Percentiles rank a stretch among this genome's conserved stretches.
These are phyloP conservation scores for Oxyteleia sp. DNA, from an alignment of 2,888 invertebrate species.

Conservation along the genomic window DNA sequence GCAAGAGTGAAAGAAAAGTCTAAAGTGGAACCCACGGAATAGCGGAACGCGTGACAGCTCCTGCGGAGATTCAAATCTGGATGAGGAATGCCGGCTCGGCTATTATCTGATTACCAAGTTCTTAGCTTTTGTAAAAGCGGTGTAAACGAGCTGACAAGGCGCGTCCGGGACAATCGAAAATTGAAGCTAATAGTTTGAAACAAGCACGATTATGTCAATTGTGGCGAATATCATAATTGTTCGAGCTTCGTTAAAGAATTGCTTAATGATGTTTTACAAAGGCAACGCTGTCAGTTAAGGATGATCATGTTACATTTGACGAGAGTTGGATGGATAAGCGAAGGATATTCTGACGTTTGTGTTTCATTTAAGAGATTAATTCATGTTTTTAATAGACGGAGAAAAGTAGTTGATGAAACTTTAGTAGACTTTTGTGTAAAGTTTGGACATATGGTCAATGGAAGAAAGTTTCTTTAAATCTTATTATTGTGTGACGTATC, in stretches of 20 bases:
- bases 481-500: no score
- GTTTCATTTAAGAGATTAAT: no score
- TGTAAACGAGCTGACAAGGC: constrained; percentile 76
- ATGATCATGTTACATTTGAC: not conserved
- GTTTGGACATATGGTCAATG: no score
- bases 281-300: not conserved
- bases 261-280: not conserved
- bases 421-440: no score
- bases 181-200: constrained; percentile 54
- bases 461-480: no score
- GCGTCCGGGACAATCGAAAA: constrained; percentile 36
- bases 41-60: constrained; percentile 76
- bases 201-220: constrained; percentile 43
- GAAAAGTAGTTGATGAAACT: no score
- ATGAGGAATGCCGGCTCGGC: constrained; percentile 75
- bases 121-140: constrained; percentile 70
- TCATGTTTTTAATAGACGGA: no score
- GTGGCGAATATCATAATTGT: constrained; percentile 28
- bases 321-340: not conserved
- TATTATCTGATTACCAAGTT: constrained; percentile 77
- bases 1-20: constrained; percentile 72
- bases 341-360: no score
- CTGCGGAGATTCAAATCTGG: constrained; percentile 78
- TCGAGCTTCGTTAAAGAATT: not conserved
- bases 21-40: constrained; percentile 73